Evolutionary conservation across 2,888 invertebrate genomes (phyloP).

Genomic region (Lathronympha strigana): DNA sequence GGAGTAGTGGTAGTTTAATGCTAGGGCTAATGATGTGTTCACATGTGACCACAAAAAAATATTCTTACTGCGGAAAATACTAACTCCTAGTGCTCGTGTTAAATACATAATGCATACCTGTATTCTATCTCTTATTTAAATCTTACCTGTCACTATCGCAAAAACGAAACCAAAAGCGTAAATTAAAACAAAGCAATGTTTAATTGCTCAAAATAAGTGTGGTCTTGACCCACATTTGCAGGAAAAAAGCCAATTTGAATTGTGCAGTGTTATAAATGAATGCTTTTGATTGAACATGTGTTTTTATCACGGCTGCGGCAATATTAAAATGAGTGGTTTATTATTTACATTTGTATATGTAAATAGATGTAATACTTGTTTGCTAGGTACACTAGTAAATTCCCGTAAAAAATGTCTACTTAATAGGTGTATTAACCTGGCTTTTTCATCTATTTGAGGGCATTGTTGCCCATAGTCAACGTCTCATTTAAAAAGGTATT

Average conservation of each 20-base stretch:
- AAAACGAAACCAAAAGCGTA: slow-evolving; percentile 2
- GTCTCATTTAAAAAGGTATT: no score
- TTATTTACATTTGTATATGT: slow-evolving; percentile 3
- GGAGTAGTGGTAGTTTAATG: no score
- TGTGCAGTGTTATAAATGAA: slow-evolving; percentile 26
- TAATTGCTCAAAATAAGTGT: slow-evolving; percentile 29
- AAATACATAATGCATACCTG: not conserved
- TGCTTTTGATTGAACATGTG: slow-evolving; percentile 31
- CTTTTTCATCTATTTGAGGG: no score
- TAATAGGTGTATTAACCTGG: no score
- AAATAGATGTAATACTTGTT: slow-evolving; percentile 7
- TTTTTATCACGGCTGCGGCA: slow-evolving; percentile 13
- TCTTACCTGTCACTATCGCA: slow-evolving; percentile 13
- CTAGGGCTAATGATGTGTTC: no score
- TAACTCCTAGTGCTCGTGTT: not conserved
- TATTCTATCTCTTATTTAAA: not conserved
- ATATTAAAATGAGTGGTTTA: slow-evolving; percentile 2
- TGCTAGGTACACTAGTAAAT: not conserved
- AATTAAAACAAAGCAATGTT: slow-evolving; percentile 34
- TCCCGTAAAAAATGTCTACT: not conserved
- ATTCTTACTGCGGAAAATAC: no score
- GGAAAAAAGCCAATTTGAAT: slow-evolving; percentile 37
- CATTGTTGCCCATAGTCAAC: no score
- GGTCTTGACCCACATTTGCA: slow-evolving; percentile 37
- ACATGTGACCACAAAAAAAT: no score